Evolutionary conservation across 2,113 vertebrate species (phyloP), one percentile per base, ranked within the genome.

Genomic region (Gavia stellata): DNA sequence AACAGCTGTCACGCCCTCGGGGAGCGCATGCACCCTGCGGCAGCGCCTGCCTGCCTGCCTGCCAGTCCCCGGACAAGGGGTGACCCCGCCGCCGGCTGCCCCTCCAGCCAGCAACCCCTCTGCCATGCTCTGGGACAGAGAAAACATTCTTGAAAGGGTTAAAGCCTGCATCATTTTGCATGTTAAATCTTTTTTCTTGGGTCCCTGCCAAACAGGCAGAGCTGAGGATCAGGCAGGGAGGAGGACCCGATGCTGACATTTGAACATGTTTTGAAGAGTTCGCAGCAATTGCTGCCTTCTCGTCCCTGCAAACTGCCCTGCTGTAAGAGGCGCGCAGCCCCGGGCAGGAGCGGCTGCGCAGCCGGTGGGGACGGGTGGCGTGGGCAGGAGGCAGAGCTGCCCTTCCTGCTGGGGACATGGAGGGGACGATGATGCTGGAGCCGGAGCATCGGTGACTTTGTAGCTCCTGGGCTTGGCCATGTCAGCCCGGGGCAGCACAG

Each of bases 261-360:
- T 53, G 11, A 28, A 38, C 8, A 7, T 14, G 11, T 23, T 44
- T 67, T 23, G 45, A 29, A 38, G 26, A 8, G 33, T 8, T 78
- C 4, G 2, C 12, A 44, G 71, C 49, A 15, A 14, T 33, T 1
- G 3, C 44, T 56, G 81, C 65, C 49, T 26, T 33, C 49, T 59
- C 26, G 65, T 44, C 85, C 44, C 33, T 7, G 62, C 50, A 26
- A 59, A 31, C 33, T 12, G 12, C 40, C 8, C 1, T 25, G 52
- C 18, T 38, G 1, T 0, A 0, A 33, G 31, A 7, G 10, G 10
- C 1, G 3, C 2, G 0, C 1, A 3, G 40, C 8, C 28, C 9
- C 1, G 0, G 59, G 49, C 34, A 53, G 40, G 12, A 70, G 17
- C 0, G 3, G 55, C 1, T 49, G 44, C 6, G 4, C 16, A 4